phyloP scores from a whole-genome alignment of 2,888 invertebrate species.

The Marasmarcha lunaedactyla region DNA sequence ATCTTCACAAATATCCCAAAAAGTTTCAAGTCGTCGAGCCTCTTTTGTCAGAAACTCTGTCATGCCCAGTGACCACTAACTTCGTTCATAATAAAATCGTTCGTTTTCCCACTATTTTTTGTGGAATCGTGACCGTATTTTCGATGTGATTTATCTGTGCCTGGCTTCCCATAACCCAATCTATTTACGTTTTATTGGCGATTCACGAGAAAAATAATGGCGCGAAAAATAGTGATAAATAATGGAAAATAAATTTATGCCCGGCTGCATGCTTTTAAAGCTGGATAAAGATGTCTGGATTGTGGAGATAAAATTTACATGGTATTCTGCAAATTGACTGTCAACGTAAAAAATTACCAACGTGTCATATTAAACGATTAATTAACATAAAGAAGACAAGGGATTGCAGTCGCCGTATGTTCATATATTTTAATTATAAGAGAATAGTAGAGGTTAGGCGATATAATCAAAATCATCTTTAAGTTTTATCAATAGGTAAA shows the following conservation, averaged over 20 bases:
- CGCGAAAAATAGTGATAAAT: constrained; percentile 4
- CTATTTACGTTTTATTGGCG: constrained; percentile 36
- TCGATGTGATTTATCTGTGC: constrained; percentile 54
- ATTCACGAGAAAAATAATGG: constrained; percentile 22
- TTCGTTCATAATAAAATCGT: background rate
- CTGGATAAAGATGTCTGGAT: too few species aligned
- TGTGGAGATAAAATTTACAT: too few species aligned
- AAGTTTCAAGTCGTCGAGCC: background rate
- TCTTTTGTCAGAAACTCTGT: background rate
- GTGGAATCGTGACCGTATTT: constrained; percentile 60
- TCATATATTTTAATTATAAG: too few species aligned
- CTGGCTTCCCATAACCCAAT: constrained; percentile 60
- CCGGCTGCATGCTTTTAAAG: background rate
- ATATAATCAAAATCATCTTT: too few species aligned
- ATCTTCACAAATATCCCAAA: background rate
- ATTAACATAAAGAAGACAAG: too few species aligned
- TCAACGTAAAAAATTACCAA: too few species aligned
- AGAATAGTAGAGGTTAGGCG: too few species aligned
- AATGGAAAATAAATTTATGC: constrained; percentile 1
- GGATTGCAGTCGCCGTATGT: too few species aligned
- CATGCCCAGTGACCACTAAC: background rate
- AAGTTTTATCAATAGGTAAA: too few species aligned
- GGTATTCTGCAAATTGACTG: too few species aligned
- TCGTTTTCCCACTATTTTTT: constrained; percentile 28
- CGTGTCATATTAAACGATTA: too few species aligned